Conservation (phyloP, 92 coral and sea anemone genomes). For the Virgularia gustaviana region DNA sequence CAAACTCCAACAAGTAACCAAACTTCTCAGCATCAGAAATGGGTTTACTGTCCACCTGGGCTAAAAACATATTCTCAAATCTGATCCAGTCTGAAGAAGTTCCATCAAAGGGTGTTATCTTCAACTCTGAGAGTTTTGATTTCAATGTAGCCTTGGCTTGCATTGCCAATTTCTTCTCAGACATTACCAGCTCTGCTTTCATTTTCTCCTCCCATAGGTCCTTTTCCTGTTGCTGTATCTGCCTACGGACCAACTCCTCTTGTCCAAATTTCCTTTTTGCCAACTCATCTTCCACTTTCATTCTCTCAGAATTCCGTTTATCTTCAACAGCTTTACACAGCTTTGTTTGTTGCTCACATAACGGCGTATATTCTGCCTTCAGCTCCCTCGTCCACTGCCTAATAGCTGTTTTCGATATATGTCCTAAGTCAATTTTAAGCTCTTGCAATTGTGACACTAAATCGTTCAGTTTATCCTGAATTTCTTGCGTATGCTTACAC, state of each 20-base stretch:
- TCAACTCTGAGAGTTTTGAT: slow-evolving; percentile 48
- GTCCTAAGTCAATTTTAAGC: slow-evolving; percentile 44
- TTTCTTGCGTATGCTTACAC: slow-evolving; percentile 35
- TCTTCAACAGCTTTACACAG: slow-evolving; percentile 21
- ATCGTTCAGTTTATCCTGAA: slow-evolving; percentile 44
- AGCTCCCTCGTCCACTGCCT: slow-evolving; percentile 55
- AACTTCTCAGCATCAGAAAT: slow-evolving; percentile 26
- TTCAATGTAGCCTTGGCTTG: slow-evolving; percentile 29
- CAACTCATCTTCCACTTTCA: slow-evolving; percentile 14
- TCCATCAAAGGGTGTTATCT: slow-evolving; percentile 53
- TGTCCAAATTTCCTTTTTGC: slow-evolving; percentile 32
- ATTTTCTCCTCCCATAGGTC: slow-evolving; percentile 48
- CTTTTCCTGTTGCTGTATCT: slow-evolving; percentile 49
- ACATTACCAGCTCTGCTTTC: slow-evolving; percentile 36
- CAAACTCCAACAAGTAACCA: slow-evolving; percentile 19
- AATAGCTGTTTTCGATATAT: slow-evolving; percentile 34
- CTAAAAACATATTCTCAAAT: slow-evolving; percentile 55
- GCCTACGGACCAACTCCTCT: slow-evolving; percentile 41
- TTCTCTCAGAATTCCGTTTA: slow-evolving; percentile 1
- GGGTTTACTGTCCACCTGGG: slow-evolving; percentile 42
- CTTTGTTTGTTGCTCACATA: slow-evolving; percentile 32
- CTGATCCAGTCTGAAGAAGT: slow-evolving; percentile 54
- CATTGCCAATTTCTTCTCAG: slow-evolving; percentile 43
- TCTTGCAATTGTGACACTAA: slow-evolving; percentile 52
- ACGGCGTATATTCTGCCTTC: slow-evolving; percentile 44